Evolutionary conservation across 1,140 invertebrate species (phyloP), one percentile per base, ranked within the genome.

Genomic region (Solenopsis fugax): DNA sequence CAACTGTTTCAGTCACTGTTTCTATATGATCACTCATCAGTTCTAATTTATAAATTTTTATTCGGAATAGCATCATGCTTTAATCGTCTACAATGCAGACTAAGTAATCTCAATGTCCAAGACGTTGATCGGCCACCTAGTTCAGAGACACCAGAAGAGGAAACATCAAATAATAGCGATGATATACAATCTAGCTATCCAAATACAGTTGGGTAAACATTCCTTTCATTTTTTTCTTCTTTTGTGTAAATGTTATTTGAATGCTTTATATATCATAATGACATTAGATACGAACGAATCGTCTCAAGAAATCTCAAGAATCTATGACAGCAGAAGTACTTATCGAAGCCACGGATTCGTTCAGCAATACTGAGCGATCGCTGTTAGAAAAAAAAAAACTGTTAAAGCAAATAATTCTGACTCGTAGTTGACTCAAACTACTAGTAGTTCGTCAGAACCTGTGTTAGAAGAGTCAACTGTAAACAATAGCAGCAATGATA

Each of bases 291-390:
- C 84, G 16, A 89, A 54, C 60, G 85, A 65, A 75, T 65, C 78
- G 76, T 52, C 87, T 85, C 64, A 64, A 86, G 50, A 93, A 93
- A 24, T 88, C 48, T 2, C 87, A 84, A 29, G 84, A 90, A 72
- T 85, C 93, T 65, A 87, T 90, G 13, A 56, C 92, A 48, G 90
- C 93, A 78, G 93, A 95, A 86, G 93, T 91, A 86, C 85, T 94
- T 41, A 94, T 95, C 34, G 92, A 95, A 89, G 94, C 94, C 0
- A 95, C 95, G 94, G 95, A 95, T 91, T 95, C 94, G 4, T 93
- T 92, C 50, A 93, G 86, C 65, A 92, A 90, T 52, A 92, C 95
- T 69, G 88, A 88, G 58, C 69, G 90, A 65, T 81, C 89, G 34
- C 85, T 88, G 37, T 69, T 92, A 9, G 73, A 93, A 76, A 87